Base-by-base conservation (phyloP, 2,888 invertebrate species). In the Xestia ashworthii region DNA sequence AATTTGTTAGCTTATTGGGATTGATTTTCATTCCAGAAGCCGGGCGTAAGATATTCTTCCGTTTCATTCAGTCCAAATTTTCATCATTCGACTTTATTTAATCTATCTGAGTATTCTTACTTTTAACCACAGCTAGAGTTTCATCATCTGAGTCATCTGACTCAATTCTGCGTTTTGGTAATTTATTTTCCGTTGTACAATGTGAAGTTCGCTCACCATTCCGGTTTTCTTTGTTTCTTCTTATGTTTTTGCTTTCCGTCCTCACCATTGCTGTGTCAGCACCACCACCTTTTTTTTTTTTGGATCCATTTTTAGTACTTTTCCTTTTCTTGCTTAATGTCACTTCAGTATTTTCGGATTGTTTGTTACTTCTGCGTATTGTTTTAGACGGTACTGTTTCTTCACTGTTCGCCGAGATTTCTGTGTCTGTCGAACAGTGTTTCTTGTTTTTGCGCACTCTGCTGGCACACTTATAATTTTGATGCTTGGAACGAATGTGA, bases 401-500 rank as follows among this genome's bases (percentile, higher is more conserved):
- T 5, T 65, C 46, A 19, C 65, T n/a, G 14, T 44, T 41, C 0
- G 44, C 53, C 14, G 22, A 6, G 4, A 25, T n/a, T 58, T 77
- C 69, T n/a, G 55, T 41, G 50, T 81, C 71, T 9, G 48, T 38
- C 46, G 50, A 73, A 46, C 22, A 38, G 19, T 4, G 16, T 50
- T n/a, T 2, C 3, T 44, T 5, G 38, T n/a, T 64, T 25, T 2
- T 6, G 14, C 44, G 67, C 58, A 50, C 71, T 81, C 0, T 76
- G 41, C 32, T 32, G 1, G 55, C 62, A 68, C 67, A 62, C 66
- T 69, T 83, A 11, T 44, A 22, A 74, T 83, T 83, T 70, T 83
- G 83, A 72, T 83, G 83, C 50, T 50, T 55, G 38, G 25, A 22
- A 22, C 84, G 76, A 60, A 83, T 83, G 50, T 83, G 83, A 69